Evolutionary conservation across 1,140 invertebrate species (phyloP).

Genomic region (Bombus affinis): DNA sequence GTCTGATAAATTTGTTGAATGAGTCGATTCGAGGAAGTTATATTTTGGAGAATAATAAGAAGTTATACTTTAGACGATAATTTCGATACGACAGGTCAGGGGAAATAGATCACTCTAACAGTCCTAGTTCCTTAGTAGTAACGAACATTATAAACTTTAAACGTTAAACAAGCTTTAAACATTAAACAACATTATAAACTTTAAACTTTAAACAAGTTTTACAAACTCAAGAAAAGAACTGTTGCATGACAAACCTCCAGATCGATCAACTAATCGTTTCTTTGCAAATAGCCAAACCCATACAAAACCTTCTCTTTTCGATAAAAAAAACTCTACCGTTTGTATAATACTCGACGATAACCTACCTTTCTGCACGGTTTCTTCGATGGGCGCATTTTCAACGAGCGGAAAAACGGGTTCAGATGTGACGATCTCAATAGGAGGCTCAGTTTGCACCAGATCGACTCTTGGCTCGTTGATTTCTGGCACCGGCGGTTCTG

Average conservation of each 20-base stretch:
- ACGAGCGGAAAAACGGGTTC: conserved; percentile 53
- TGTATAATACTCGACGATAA: not conserved
- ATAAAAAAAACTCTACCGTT: not conserved
- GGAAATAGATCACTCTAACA: not conserved
- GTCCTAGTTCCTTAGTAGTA: not conserved
- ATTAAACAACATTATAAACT: no score
- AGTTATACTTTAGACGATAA: no score
- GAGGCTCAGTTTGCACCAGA: conserved; percentile 43
- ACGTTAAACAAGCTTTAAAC: no score
- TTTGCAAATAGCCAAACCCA: no score
- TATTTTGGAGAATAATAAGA: no score
- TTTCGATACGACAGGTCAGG: not conserved
- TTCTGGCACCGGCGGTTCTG: conserved; percentile 74
- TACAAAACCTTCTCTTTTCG: not conserved
- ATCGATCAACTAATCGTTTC: no score
- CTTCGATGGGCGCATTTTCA: conserved; percentile 53
- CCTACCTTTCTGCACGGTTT: conserved; percentile 68
- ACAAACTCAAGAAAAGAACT: no score
- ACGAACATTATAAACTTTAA: not conserved
- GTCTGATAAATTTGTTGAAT: not conserved
- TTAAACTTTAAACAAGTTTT: no score
- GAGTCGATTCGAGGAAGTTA: not conserved
- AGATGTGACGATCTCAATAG: conserved; percentile 46
- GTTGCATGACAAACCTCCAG: no score
- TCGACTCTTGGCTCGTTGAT: conserved; percentile 66